phyloP scores from a whole-genome alignment of 2,797 vertebrate species.

The Peromyscus aztecus region DNA sequence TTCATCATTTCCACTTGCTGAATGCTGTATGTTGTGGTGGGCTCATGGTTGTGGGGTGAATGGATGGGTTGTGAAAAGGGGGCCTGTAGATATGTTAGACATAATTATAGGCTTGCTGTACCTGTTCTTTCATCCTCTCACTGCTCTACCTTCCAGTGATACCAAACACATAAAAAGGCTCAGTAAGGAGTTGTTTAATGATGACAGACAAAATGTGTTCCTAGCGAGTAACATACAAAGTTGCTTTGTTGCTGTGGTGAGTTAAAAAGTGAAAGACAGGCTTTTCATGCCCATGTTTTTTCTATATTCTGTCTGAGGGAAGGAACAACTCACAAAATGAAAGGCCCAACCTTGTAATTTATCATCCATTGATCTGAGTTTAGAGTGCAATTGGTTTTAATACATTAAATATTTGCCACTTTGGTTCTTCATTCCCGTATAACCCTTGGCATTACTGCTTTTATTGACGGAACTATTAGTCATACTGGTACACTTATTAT shows the following conservation, averaged over 20 bases:
- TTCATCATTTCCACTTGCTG: neutral
- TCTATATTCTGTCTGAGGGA: constrained; percentile 57
- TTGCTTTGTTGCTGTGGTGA: neutral
- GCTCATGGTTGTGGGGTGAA: neutral
- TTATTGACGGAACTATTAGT: constrained; percentile 73
- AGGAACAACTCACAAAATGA: constrained; percentile 71
- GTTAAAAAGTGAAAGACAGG: neutral
- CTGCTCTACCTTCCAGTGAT: neutral
- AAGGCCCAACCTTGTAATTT: constrained; percentile 70
- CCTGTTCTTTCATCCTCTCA: neutral
- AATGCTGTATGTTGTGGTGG: neutral
- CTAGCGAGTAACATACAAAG: neutral
- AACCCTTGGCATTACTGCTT: constrained; percentile 67
- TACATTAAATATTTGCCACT: constrained; percentile 69
- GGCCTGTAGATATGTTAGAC: too few relatives aligned
- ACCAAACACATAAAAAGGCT: neutral
- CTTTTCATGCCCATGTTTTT: neutral
- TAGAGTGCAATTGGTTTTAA: constrained; percentile 83
- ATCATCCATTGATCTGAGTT: constrained; percentile 78
- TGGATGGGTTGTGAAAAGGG: neutral
- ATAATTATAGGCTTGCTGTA: neutral
- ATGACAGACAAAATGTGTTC: neutral
- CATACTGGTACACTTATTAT: constrained; percentile 40
- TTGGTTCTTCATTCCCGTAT: constrained; percentile 67
- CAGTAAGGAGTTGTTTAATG: neutral